Base-by-base conservation (phyloP, 2,113 vertebrate genomes). In the Elachura formosa region DNA sequence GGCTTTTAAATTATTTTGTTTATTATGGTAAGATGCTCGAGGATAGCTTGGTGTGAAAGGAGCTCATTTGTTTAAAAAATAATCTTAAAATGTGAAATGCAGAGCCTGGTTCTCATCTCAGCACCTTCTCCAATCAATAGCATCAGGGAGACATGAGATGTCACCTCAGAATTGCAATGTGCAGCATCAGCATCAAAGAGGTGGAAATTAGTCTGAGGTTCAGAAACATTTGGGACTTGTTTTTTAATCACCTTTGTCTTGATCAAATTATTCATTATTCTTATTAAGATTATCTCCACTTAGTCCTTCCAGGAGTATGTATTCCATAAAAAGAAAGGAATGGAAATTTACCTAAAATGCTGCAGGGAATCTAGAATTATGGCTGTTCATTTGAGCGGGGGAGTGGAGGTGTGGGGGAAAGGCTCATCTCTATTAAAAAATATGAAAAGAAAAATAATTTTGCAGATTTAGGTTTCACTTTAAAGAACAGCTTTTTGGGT, bases 391-490 rank as follows among this genome's bases (percentile, higher is more conserved):
- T 68, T 63, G 23, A 36, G 29, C 2, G 38, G 15, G 0, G 0
- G 22, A 11, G 28, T 7, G 6, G 16, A n/a, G n/a, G n/a, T n/a
- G n/a, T n/a, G 38, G 15, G 0, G 0, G 22, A 11, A 17, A 6
- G 6, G 16, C 13, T 88, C 29, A 55, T 41, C 40, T 67, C 29
- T 28, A 10, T 18, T 55, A 48, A 75, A 81, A 92, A 33, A 63
- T 41, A 51, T 0, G 0, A 66, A 56, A 15, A 69, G 28, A 29
- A 46, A 90, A 77, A 54, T 26, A 0, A 72, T 75, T 71, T 67
- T 93, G 6, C 16, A 43, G 77, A 82, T 18, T 31, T 49, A 29
- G 5, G 4, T 77, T 92, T 94, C 24, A 31, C 69, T 63, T 75
- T 76, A 67, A 94, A 92, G 13, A 72, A 34, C 10, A 84, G 16